Percentiles rank a stretch among this genome's conserved stretches.
Evolutionary conservation across 2,888 invertebrate species (phyloP).

Genomic region (Machimus atricapillus): DNA sequence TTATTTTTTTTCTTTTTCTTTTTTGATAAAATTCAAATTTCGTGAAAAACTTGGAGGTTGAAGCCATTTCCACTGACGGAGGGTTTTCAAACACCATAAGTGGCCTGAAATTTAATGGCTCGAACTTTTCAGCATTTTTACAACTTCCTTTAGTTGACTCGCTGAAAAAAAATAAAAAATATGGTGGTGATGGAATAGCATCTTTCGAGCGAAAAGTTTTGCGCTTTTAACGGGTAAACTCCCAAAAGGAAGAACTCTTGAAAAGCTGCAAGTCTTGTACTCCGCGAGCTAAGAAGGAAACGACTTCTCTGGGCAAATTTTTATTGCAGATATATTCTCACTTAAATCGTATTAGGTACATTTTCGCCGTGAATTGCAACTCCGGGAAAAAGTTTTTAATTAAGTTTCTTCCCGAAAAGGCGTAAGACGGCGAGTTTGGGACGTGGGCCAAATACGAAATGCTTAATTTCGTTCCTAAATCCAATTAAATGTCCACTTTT

Average conservation of each 20-base stretch:
- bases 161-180: background rate
- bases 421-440: background rate
- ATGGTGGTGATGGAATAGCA: background rate
- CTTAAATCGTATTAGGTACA: background rate
- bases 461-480: background rate
- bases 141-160: background rate
- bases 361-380: background rate
- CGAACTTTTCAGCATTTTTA: background rate
- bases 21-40: background rate
- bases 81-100: background rate
- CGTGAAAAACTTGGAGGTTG: background rate
- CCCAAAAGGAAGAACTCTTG: background rate
- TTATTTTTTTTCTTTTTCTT: background rate
- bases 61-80: background rate
- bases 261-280: background rate
- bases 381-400: background rate
- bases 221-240: background rate
- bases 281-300: background rate
- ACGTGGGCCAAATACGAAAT: background rate
- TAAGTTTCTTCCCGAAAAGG: background rate
- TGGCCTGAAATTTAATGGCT: background rate
- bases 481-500: background rate
- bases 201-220: background rate
- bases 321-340: background rate
- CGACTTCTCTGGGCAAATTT: background rate